Conservation (phyloP, 2,888 invertebrate species). For the Ochlodes sylvanus region DNA sequence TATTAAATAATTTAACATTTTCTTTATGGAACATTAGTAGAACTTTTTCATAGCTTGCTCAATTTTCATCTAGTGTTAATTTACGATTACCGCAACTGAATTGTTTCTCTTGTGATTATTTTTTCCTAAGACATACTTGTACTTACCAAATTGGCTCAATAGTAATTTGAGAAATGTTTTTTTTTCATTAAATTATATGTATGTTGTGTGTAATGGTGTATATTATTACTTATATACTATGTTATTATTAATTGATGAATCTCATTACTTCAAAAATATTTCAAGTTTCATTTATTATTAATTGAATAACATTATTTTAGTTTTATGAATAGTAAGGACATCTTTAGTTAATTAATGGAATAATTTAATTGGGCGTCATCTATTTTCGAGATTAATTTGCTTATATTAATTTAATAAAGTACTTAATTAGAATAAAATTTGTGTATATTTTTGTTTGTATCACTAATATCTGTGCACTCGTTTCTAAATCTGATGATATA, state of each 20-base stretch:
- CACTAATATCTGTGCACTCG: not conserved
- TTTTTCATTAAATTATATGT: not conserved
- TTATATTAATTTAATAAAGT: constrained; percentile 47
- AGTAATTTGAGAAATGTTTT: not conserved
- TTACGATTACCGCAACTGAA: too few species aligned
- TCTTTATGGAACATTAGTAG: too few species aligned
- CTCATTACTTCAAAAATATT: too few species aligned
- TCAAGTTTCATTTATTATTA: too few species aligned
- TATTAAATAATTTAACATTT: not conserved
- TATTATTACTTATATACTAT: too few species aligned
- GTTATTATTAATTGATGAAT: too few species aligned
- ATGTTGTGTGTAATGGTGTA: too few species aligned
- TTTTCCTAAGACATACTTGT: not conserved
- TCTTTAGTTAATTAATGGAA: not conserved
- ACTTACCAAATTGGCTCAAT: not conserved
- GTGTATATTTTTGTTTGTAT: not conserved
- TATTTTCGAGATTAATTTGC: not conserved
- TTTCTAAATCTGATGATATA: too few species aligned
- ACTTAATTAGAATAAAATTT: constrained; percentile 61
- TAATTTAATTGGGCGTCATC: not conserved
- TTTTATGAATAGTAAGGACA: not conserved
- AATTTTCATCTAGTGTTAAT: too few species aligned
- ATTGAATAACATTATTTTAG: not conserved
- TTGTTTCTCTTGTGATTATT: not conserved
- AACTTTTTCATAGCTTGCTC: too few species aligned